phyloP scores from a whole-genome alignment of 2,113 vertebrate genomes.

The Ciconia maguari region DNA sequence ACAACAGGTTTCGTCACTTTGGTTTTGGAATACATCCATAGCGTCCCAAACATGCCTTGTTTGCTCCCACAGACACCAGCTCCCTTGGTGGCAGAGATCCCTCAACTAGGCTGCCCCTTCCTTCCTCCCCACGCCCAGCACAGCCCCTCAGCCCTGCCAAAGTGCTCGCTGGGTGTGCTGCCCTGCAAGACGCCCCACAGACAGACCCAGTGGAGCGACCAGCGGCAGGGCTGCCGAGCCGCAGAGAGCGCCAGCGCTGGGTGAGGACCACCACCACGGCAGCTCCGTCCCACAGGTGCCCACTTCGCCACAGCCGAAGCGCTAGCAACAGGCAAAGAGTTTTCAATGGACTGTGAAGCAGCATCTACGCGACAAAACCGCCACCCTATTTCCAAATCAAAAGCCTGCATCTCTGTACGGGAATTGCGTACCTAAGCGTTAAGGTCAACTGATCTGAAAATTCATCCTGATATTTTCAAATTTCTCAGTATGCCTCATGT shows the following conservation, averaged over 20 bases:
- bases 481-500: neutral
- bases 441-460: conserved; percentile 23
- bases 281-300: neutral
- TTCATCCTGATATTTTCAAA: neutral
- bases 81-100: neutral
- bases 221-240: neutral
- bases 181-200: accelerated
- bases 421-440: neutral
- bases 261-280: neutral
- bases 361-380: neutral
- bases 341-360: neutral
- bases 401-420: neutral
- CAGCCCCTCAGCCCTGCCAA: neutral
- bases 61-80: neutral
- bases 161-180: accelerated
- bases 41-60: accelerated
- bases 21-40: neutral
- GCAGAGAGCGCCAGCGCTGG: neutral
- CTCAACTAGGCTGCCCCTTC: neutral
- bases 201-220: neutral
- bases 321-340: neutral
- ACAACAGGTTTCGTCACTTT: accelerated
- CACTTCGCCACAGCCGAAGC: neutral
- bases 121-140: neutral
- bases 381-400: neutral